Evolutionary conservation across 2,797 vertebrate genomes (phyloP).

Genomic region (Molossus alvarezi): DNA sequence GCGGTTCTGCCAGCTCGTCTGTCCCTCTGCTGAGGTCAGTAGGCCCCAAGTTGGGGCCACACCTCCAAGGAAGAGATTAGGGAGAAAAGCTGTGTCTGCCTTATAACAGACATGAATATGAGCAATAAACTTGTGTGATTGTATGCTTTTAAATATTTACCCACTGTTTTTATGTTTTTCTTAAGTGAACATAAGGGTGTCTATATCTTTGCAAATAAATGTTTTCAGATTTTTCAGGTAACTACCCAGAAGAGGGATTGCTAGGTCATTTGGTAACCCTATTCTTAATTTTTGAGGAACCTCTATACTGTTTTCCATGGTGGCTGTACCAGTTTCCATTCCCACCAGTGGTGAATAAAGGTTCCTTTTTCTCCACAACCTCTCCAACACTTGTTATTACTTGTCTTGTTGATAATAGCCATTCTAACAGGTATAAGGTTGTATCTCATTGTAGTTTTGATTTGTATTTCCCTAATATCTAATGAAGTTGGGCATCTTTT

Average conservation of each 20-base stretch:
- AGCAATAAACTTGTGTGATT: too few species aligned
- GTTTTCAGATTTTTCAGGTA: not conserved
- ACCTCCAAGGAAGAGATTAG: too few species aligned
- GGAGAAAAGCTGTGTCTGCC: too few species aligned
- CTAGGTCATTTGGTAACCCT: not conserved
- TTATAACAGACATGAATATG: too few species aligned
- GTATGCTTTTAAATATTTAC: too few species aligned
- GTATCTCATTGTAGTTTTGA: not conserved
- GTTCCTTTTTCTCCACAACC: not conserved
- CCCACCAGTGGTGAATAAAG: not conserved
- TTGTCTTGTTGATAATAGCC: not conserved
- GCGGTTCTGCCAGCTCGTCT: too few species aligned
- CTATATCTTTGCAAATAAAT: not conserved
- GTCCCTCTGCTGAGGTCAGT: too few species aligned
- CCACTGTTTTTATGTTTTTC: too few species aligned
- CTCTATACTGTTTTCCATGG: not conserved
- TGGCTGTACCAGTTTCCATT: not conserved
- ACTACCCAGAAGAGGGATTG: not conserved
- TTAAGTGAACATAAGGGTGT: not conserved
- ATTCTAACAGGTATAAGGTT: not conserved
- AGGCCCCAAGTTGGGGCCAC: too few species aligned
- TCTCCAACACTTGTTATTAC: not conserved
- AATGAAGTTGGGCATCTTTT: not conserved
- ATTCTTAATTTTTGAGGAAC: not conserved
- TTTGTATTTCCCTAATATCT: not conserved